phyloP scores from a whole-genome alignment of 1,140 invertebrate species.

The Aphaenogaster ashmeadi region DNA sequence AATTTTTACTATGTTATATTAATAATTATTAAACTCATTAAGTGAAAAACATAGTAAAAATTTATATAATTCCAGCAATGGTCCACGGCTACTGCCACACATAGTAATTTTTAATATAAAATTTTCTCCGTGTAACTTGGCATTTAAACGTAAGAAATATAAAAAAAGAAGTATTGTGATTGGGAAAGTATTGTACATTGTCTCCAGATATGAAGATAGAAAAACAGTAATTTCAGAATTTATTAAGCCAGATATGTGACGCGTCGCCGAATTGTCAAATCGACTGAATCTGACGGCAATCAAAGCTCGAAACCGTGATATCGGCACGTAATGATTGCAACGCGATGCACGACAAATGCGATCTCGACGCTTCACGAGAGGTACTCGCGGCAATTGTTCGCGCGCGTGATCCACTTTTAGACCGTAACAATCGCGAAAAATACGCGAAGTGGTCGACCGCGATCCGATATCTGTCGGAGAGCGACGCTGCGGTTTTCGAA shows the following conservation, averaged over 20 bases:
- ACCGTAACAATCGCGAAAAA: conserved; percentile 13
- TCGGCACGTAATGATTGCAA: conserved; percentile 5
- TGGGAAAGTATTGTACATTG: neutral
- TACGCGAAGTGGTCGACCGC: neutral
- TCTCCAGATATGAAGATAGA: neutral
- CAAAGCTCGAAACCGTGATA: neutral
- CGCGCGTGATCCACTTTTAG: neutral
- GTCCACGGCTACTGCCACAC: too few species aligned
- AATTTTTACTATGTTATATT: too few species aligned
- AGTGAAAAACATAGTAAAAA: too few species aligned
- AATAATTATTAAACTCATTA: too few species aligned
- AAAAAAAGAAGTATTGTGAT: neutral
- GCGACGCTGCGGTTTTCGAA: neutral
- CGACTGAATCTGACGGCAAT: neutral
- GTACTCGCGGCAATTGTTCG: conserved; percentile 3
- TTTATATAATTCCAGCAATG: too few species aligned
- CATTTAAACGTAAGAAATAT: neutral
- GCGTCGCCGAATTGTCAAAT: neutral
- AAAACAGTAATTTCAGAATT: neutral
- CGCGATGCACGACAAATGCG: neutral
- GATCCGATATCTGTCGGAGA: conserved; percentile 1
- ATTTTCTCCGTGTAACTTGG: neutral
- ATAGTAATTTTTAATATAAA: too few species aligned
- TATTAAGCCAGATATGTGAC: neutral
- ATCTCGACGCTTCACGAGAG: neutral